phyloP scores from a whole-genome alignment of 2,113 vertebrate species.

The Oreochromis aureus region DNA sequence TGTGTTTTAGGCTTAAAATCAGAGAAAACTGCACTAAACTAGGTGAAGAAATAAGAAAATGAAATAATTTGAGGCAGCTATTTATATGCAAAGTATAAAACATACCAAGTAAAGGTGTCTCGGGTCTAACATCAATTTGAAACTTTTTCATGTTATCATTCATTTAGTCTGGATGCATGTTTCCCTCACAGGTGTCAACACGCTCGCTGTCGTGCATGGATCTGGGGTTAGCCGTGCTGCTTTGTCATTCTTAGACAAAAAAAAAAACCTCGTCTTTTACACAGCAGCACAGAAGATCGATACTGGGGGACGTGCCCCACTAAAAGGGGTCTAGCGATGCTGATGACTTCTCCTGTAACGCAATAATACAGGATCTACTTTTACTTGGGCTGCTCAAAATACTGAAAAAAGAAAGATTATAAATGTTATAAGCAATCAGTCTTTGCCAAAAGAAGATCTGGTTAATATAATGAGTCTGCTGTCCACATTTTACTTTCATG shows the following conservation, averaged over 20 bases:
- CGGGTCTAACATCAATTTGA: neutral
- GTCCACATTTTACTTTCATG: neutral
- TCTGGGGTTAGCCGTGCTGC: neutral
- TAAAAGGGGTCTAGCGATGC: neutral
- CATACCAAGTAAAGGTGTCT: neutral
- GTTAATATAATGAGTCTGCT: neutral
- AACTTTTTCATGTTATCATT: neutral
- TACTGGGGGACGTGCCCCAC: neutral
- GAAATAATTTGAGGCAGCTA: neutral
- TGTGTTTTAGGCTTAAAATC: neutral
- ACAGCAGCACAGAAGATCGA: neutral
- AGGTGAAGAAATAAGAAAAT: neutral
- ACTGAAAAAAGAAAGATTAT: neutral
- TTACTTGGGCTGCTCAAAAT: neutral
- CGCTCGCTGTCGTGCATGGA: neutral
- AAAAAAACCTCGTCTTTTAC: neutral
- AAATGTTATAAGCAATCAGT: neutral
- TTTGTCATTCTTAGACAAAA: neutral
- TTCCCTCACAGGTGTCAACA: neutral
- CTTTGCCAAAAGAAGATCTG: neutral
- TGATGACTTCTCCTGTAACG: neutral
- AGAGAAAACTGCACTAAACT: accelerated
- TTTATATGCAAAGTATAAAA: neutral
- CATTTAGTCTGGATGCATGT: neutral
- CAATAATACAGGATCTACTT: neutral